Evolutionary conservation across 2,113 vertebrate genomes (phyloP).

Genomic region (Oreochromis niloticus): DNA sequence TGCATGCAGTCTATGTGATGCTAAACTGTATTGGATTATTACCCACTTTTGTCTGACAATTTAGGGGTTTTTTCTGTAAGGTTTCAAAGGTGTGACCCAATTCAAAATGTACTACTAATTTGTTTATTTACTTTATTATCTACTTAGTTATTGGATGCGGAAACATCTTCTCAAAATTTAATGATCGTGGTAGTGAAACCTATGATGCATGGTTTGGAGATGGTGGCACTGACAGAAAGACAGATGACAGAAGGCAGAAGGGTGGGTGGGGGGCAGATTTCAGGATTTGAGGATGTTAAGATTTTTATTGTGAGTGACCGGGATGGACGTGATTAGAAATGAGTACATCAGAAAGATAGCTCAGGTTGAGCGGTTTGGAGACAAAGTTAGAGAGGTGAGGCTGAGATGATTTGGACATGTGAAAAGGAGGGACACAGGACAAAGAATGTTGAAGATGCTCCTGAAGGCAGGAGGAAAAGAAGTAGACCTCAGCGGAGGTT

Average conservation of each 20-base stretch:
- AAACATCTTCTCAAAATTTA: neutral
- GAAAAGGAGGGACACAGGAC: neutral
- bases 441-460: neutral
- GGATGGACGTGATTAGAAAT: neutral
- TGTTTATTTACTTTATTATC: neutral
- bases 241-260: neutral
- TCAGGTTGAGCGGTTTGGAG: neutral
- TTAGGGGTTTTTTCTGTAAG: accelerated
- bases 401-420: neutral
- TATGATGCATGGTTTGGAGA: neutral
- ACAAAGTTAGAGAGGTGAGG: neutral
- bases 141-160: neutral
- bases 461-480: neutral
- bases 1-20: neutral
- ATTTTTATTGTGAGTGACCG: neutral
- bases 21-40: neutral
- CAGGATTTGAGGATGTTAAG: neutral
- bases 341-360: neutral
- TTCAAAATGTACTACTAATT: neutral
- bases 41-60: neutral
- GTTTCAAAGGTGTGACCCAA: neutral
- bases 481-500: neutral
- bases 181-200: neutral
- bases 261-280: neutral
- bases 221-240: neutral